A percentile compares a stretch with the other conserved stretches of the same genome.
Evolutionary conservation across 1,140 invertebrate species (phyloP).

Genomic region (Magallana gigas): DNA sequence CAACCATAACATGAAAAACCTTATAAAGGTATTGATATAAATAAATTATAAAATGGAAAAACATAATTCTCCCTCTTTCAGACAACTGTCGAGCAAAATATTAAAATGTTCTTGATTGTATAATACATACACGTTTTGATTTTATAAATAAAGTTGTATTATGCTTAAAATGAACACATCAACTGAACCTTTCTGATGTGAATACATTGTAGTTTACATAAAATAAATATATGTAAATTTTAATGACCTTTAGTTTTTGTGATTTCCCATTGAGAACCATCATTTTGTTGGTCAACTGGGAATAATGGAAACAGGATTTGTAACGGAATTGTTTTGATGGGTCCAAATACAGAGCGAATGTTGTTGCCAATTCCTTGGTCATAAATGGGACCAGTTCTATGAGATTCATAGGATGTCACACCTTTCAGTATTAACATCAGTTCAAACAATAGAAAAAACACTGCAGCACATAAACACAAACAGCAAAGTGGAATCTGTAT

Average conservation of each 20-base stretch:
- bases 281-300: slow-evolving; percentile 52
- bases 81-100: no score
- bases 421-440: slow-evolving; percentile 61
- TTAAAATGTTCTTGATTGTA: no score
- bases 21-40: no score
- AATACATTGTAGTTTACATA: neutral
- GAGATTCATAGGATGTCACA: slow-evolving; percentile 67
- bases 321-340: slow-evolving; percentile 61
- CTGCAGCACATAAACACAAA: slow-evolving; percentile 52
- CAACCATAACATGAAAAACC: no score
- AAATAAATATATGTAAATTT: neutral
- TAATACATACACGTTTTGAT: neutral
- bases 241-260: neutral
- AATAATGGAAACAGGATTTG: slow-evolving; percentile 59
- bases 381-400: slow-evolving; percentile 60
- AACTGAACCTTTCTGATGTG: neutral
- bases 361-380: slow-evolving; percentile 54
- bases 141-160: neutral
- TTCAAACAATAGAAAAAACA: slow-evolving; percentile 62
- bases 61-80: no score
- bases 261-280: slow-evolving; percentile 64
- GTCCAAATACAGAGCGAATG: slow-evolving; percentile 66
- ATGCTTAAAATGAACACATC: neutral
- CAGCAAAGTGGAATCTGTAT: slow-evolving; percentile 58
- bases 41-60: no score